These are phyloP conservation scores for Troilus luridus DNA, from an alignment of 2,888 invertebrate species.

Conservation along the genomic window DNA sequence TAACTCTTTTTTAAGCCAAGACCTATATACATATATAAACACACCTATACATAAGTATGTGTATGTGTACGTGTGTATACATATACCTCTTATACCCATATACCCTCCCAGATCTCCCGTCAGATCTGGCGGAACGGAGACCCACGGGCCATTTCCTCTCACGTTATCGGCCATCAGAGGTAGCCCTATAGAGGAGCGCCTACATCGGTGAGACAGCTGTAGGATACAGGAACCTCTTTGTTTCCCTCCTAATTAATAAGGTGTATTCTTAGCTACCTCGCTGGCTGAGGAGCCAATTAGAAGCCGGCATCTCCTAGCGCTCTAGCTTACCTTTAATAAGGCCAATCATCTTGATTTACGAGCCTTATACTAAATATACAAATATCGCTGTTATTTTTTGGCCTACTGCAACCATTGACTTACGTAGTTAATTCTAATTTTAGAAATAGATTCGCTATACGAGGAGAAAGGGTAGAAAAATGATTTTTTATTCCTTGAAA, in stretches of 20 bases:
- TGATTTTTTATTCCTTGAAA: neutral
- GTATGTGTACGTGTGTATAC: no score
- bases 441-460: neutral
- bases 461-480: neutral
- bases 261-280: slow-evolving; percentile 39
- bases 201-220: slow-evolving; percentile 39
- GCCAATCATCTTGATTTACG: slow-evolving; percentile 36
- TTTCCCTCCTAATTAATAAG: slow-evolving; percentile 40
- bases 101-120: neutral
- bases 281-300: slow-evolving; percentile 27
- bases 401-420: neutral
- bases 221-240: slow-evolving; percentile 44
- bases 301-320: neutral
- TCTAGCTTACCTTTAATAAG: slow-evolving; percentile 39
- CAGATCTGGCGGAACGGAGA: slow-evolving; percentile 31
- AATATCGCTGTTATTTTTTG: slow-evolving; percentile 7
- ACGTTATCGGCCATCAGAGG: slow-evolving; percentile 40
- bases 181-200: neutral
- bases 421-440: neutral
- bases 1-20: no score
- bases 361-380: neutral
- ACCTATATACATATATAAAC: no score
- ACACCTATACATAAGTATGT: no score
- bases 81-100: no score
- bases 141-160: neutral